phyloP scores from a whole-genome alignment of 2,888 invertebrate species.

The Lymantria monacha region DNA sequence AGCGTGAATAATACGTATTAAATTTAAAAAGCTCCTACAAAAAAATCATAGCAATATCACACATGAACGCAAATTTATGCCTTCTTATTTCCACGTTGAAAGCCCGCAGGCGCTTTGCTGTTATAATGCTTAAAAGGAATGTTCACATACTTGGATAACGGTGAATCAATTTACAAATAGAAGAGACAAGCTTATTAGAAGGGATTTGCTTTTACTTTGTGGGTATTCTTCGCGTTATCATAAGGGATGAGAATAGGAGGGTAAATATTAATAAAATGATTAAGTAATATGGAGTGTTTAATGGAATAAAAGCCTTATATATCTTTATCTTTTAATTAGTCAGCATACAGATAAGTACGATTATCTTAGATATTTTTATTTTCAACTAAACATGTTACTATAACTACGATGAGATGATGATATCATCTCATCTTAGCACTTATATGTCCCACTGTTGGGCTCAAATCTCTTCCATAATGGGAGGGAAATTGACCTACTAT shows the following conservation, averaged over 20 bases:
- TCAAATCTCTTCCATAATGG: too few species aligned
- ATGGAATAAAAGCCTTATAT: too few species aligned
- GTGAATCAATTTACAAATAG: slow-evolving; percentile 3
- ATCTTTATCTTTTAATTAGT: too few species aligned
- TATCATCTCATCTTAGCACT: too few species aligned
- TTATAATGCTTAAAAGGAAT: slow-evolving; percentile 7
- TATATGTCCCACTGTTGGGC: too few species aligned
- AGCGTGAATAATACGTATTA: background rate
- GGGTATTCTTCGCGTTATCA: background rate
- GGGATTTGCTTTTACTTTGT: background rate
- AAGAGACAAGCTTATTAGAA: background rate
- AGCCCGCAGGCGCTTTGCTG: slow-evolving; percentile 7
- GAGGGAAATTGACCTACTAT: too few species aligned
- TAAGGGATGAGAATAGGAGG: background rate
- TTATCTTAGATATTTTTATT: too few species aligned
- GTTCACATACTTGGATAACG: slow-evolving; percentile 4
- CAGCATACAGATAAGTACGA: too few species aligned
- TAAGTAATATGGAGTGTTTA: too few species aligned
- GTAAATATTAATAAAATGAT: background rate
- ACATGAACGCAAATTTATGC: slow-evolving; percentile 9
- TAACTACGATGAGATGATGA: too few species aligned
- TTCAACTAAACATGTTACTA: too few species aligned
- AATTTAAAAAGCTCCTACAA: slow-evolving; percentile 17
- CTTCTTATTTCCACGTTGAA: slow-evolving; percentile 8
- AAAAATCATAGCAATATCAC: slow-evolving; percentile 15